Evolutionary conservation across 1,140 invertebrate genomes (phyloP).

Genomic region (Maconellicoccus hirsutus): DNA sequence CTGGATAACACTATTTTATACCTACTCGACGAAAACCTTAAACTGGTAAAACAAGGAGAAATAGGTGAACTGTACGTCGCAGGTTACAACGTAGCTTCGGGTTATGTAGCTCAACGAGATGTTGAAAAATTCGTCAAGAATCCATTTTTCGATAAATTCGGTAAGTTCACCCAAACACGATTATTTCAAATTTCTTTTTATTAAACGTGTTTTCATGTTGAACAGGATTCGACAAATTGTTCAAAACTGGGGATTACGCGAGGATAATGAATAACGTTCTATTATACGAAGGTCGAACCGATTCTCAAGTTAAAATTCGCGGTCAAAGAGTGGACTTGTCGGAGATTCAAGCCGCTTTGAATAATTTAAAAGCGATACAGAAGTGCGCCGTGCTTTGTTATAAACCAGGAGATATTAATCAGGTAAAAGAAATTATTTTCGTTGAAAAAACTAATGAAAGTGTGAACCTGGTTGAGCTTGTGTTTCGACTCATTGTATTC

Average conservation of each 20-base stretch:
- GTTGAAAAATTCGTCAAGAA: constrained; percentile 60
- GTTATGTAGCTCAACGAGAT: constrained; percentile 62
- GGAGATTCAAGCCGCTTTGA: constrained; percentile 62
- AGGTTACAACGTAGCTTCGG: constrained; percentile 60
- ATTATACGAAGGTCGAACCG: constrained; percentile 67
- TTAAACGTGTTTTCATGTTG: constrained; percentile 38
- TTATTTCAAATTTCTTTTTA: neutral
- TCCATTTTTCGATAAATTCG: constrained; percentile 50
- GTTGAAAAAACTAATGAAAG: too few species aligned
- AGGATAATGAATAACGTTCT: constrained; percentile 51
- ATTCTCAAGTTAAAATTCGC: constrained; percentile 76
- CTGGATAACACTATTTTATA: constrained; percentile 69
- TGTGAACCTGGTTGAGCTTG: neutral
- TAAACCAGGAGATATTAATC: constrained; percentile 53
- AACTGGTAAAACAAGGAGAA: constrained; percentile 51
- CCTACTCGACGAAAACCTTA: constrained; percentile 56
- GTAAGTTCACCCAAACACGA: constrained; percentile 35
- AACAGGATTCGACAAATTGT: constrained; percentile 42
- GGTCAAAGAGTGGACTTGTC: constrained; percentile 73
- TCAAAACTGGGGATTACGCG: constrained; percentile 73
- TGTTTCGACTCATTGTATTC: neutral
- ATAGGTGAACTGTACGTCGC: constrained; percentile 67
- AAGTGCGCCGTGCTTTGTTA: constrained; percentile 64
- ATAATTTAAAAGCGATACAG: constrained; percentile 42
- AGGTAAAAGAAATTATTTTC: too few species aligned